Evolutionary conservation across 2,888 invertebrate species (phyloP).

Genomic region (Sialis fuliginosa): DNA sequence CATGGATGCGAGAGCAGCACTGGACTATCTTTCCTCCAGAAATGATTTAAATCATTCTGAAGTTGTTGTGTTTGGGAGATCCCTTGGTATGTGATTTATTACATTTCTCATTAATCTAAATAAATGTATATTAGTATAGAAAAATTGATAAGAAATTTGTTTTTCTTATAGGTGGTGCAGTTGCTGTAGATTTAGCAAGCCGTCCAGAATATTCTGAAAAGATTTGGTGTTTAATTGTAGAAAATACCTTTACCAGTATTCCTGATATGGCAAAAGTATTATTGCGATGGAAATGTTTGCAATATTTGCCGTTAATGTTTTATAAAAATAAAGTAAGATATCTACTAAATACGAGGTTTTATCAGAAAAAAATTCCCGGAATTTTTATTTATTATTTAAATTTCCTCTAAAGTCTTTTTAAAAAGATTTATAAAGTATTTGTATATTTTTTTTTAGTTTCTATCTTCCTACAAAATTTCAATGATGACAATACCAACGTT

Average conservation of each 20-base stretch:
- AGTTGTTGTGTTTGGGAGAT: constrained; percentile 81
- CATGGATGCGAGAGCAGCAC: constrained; percentile 70
- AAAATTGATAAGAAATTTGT: constrained; percentile 11
- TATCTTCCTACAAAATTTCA: constrained; percentile 55
- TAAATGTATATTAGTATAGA: constrained; percentile 7
- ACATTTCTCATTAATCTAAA: constrained; percentile 4
- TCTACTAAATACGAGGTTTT: neutral
- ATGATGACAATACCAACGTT: constrained; percentile 59
- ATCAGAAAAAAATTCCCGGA: neutral
- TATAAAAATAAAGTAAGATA: constrained; percentile 76
- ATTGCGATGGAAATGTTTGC: constrained; percentile 51
- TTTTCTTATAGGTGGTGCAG: constrained; percentile 57
- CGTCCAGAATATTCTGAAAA: constrained; percentile 56
- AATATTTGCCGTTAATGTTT: constrained; percentile 63
- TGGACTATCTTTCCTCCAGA: constrained; percentile 67
- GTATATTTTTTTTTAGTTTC: constrained; percentile 37
- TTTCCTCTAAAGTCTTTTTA: neutral
- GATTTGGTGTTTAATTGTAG: constrained; percentile 75
- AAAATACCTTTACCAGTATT: constrained; percentile 91
- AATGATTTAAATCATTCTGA: constrained; percentile 69
- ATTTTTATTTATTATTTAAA: neutral
- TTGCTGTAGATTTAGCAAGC: constrained; percentile 74
- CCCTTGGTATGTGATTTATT: constrained; percentile 38
- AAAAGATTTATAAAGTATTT: neutral
- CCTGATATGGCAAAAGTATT: constrained; percentile 81